phyloP scores from a whole-genome alignment of 1,140 invertebrate species.

The Dendroctonus valens region DNA sequence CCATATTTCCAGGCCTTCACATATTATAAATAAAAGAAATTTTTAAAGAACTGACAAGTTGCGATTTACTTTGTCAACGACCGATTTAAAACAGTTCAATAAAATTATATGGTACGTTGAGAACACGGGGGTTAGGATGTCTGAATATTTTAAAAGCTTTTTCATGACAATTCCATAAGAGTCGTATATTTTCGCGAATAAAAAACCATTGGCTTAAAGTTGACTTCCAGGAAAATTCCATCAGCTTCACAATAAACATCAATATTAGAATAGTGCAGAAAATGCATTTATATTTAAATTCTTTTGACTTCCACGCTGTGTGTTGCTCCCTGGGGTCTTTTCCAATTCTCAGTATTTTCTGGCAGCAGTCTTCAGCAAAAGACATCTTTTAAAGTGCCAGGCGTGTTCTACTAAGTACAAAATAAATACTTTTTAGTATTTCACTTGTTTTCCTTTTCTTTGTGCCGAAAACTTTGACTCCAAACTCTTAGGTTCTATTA shows the following conservation, averaged over 20 bases:
- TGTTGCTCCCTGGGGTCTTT: constrained; percentile 11
- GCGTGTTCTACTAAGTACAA: constrained; percentile 18
- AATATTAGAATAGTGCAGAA: constrained; percentile 19
- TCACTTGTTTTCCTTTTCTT: constrained; percentile 6
- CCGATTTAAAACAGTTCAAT: no score
- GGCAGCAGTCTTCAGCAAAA: constrained; percentile 13
- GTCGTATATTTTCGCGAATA: no score
- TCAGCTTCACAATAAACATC: constrained; percentile 18
- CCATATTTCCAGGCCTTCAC: neutral
- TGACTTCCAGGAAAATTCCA: neutral
- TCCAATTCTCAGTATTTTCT: constrained; percentile 16
- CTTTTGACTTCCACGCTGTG: constrained; percentile 17
- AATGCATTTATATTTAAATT: constrained; percentile 26
- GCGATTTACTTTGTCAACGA: no score
- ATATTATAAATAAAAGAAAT: no score
- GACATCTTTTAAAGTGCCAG: constrained; percentile 15
- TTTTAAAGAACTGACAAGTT: no score
- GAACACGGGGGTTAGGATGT: no score
- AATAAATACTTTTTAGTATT: constrained; percentile 23
- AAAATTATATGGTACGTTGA: no score
- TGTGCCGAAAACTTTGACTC: constrained; percentile 11
- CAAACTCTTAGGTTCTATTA: constrained; percentile 10
- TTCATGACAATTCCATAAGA: no score
- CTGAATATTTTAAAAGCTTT: no score
- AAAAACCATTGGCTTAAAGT: no score